A percentile compares a stretch with the other conserved stretches of the same genome.
These are phyloP conservation scores for Carcina quercana DNA, from an alignment of 2,888 invertebrate species.

Conservation along the genomic window DNA sequence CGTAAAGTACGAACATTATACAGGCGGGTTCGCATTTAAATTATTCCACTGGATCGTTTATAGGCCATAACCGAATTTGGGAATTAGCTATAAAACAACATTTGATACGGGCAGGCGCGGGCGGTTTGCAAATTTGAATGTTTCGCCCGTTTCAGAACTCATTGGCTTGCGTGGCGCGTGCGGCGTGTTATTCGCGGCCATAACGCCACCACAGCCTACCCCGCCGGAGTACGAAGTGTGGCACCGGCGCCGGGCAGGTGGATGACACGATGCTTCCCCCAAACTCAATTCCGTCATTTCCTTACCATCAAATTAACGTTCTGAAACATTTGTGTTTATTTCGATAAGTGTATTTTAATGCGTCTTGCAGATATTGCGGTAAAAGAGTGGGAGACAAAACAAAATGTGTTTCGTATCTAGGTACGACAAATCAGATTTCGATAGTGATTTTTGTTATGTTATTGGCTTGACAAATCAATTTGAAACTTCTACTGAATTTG, in stretches of 20 bases:
- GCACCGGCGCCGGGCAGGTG: slow-evolving; percentile 5
- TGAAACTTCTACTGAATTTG: too few relatives aligned
- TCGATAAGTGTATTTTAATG: too few relatives aligned
- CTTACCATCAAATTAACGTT: too few relatives aligned
- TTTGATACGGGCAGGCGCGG: slow-evolving; percentile 73
- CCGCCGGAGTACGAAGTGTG: slow-evolving; percentile 10
- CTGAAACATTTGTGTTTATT: too few relatives aligned
- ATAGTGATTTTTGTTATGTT: too few relatives aligned
- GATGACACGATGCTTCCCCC: too few relatives aligned
- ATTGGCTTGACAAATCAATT: too few relatives aligned
- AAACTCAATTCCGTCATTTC: too few relatives aligned
- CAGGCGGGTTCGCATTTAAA: slow-evolving; percentile 71
- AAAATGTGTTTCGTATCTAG: too few relatives aligned
- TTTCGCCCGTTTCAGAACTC: slow-evolving; percentile 61
- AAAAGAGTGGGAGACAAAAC: too few relatives aligned
- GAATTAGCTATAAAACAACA: slow-evolving; percentile 76
- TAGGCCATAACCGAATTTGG: slow-evolving; percentile 75
- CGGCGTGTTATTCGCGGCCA: slow-evolving; percentile 42
- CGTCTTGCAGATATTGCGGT: too few relatives aligned
- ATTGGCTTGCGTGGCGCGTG: slow-evolving; percentile 67
- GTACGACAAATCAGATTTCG: too few relatives aligned
- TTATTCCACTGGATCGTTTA: slow-evolving; percentile 74
- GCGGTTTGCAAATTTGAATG: slow-evolving; percentile 70
- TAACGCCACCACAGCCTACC: slow-evolving; percentile 29
- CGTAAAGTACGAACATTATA: slow-evolving; percentile 73